Evolutionary conservation across 2,888 invertebrate species (phyloP), one percentile per base, ranked within the genome.

Genomic region (Odontomyia ornata): DNA sequence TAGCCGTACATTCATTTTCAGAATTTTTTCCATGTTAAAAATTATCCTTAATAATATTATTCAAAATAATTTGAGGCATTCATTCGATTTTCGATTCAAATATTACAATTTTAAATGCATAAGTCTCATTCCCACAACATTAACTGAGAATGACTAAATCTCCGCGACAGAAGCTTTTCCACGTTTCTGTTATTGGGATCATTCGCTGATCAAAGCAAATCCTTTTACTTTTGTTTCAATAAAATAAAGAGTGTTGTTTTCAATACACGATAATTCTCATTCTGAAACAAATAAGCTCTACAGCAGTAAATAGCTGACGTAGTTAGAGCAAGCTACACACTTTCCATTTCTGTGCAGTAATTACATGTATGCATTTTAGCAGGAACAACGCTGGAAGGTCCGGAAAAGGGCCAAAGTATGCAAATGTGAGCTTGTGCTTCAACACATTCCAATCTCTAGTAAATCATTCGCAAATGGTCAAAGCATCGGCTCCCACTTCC

Each of bases 151-250:
- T 13, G 3, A 72, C 27, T 57, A 60, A 73, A 73, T 30, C 73
- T 57, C 57, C 11, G n/a, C 2, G 23, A 73, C 23, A 9, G 36
- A 5, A 43, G 13, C n/a, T n/a, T 36, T 11, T 36, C 21, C 73
- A 73, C 73, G 73, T 73, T 43, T 27, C 4, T 2, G 3, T 5
- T 25, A 18, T 57, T 30, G 30, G 43, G 11, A 21, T 23, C 28
- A 60, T 57, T 57, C 30, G n/a, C 57, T 18, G 57, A 73, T 73
- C 73, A 73, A 73, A 73, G 57, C 57, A 57, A 73, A 73, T 57
- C 57, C 36, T 21, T 23, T 15, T 36, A 73, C 60, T 36, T 57
- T 73, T 73, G 73, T 73, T 73, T 73, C 73, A 36, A 30, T 73
- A 57, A 73, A 36, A 73, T 73, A 57, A 57, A 36, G 73, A 30